Percentiles rank a stretch among this genome's conserved stretches.
phyloP scores from a whole-genome alignment of 2,113 vertebrate species.

The Orycteropus afer region DNA sequence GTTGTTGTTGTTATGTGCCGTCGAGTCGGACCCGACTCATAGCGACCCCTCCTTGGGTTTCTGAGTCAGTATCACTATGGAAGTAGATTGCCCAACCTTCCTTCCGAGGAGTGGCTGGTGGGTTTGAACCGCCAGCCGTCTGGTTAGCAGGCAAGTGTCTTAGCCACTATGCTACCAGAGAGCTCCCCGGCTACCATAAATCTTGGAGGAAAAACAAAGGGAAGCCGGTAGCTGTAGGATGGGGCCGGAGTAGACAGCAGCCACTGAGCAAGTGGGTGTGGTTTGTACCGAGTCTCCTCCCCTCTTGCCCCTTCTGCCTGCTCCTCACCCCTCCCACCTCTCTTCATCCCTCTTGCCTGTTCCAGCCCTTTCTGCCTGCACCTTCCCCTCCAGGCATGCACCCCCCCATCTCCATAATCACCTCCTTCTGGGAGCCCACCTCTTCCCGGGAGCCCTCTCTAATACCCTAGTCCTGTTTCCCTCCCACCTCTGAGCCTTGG shows the following conservation, averaged over 20 bases:
- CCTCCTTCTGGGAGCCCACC: background rate
- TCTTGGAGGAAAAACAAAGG: accelerated
- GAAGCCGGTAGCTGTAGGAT: background rate
- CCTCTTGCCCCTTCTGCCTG: background rate
- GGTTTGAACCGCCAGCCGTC: too few relatives aligned
- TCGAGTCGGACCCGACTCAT: too few relatives aligned
- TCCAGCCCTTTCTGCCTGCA: background rate
- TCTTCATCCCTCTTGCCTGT: background rate
- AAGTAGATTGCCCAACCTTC: too few relatives aligned
- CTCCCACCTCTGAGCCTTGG: background rate
- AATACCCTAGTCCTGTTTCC: accelerated
- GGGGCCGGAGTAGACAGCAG: background rate
- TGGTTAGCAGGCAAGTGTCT: too few relatives aligned
- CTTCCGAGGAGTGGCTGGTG: too few relatives aligned
- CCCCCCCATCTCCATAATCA: too few relatives aligned
- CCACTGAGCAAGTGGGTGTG: background rate
- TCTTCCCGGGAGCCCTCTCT: background rate
- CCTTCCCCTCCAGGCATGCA: background rate
- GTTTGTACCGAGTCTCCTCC: background rate
- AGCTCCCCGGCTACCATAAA: too few relatives aligned
- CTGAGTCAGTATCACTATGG: too few relatives aligned
- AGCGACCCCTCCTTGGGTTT: too few relatives aligned
- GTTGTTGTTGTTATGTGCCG: too few relatives aligned
- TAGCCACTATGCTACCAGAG: too few relatives aligned
- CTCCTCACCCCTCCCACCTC: background rate